Percentiles rank a stretch among this genome's conserved stretches.
These are phyloP conservation scores for Porites divaricata DNA, from an alignment of 92 coral and sea anemone species.

Conservation along the genomic window DNA sequence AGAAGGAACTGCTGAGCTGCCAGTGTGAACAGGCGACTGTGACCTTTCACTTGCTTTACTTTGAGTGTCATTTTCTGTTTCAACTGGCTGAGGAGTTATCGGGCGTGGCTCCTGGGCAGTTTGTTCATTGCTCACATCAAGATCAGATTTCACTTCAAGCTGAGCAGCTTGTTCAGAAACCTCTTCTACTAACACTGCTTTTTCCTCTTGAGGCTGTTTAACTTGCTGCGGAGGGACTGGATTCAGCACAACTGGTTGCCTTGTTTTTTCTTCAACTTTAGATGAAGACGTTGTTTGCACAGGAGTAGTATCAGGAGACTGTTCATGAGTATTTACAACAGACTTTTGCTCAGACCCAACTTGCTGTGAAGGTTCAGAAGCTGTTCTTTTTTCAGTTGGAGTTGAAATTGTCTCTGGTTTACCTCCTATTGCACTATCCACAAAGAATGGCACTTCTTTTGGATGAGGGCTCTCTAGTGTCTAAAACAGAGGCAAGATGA, in stretches of 20 bases:
- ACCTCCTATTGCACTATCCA: constrained; percentile 1
- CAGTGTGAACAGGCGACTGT: neutral
- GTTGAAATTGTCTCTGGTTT: neutral
- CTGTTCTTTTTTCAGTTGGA: neutral
- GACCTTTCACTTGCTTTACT: neutral
- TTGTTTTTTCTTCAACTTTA: constrained; percentile 49
- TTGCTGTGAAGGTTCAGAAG: constrained; percentile 9
- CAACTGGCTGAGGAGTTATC: neutral
- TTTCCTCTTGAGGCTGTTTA: constrained; percentile 11
- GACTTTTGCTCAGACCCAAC: constrained; percentile 38
- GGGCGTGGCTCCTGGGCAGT: neutral
- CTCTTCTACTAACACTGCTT: neutral
- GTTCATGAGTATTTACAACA: constrained; percentile 2
- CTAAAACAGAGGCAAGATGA: constrained; percentile 9
- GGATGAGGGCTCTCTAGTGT: constrained; percentile 39
- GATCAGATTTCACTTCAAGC: neutral
- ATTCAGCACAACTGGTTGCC: constrained; percentile 65
- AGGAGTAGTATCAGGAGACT: constrained; percentile 8
- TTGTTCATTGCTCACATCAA: neutral
- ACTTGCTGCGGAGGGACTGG: constrained; percentile 50
- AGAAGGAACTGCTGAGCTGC: neutral
- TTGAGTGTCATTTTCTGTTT: neutral
- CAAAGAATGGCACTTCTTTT: constrained; percentile 40
- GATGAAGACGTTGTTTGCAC: neutral
- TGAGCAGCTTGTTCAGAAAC: neutral